Conservation (phyloP, 2,797 vertebrate species). For the Champsocephalus esox region DNA sequence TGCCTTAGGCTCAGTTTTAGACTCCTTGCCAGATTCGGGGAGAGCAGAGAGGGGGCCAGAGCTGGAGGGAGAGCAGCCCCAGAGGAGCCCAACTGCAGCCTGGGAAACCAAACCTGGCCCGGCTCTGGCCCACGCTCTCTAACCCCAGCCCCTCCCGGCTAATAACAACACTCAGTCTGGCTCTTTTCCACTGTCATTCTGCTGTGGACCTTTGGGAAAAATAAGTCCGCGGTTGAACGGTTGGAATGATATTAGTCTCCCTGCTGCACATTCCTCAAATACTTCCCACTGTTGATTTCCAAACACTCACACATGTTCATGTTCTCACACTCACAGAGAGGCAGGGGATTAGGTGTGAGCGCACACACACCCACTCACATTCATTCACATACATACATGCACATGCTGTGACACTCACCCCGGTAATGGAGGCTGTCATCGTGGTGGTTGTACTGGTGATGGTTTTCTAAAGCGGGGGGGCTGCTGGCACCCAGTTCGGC, state of each 20-base stretch:
- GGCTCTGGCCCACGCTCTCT: slow-evolving; percentile 68
- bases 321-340: slow-evolving; percentile 38
- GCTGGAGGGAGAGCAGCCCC: slow-evolving; percentile 59
- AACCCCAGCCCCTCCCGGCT: slow-evolving; percentile 61
- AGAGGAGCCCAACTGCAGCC: slow-evolving; percentile 75
- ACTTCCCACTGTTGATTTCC: slow-evolving; percentile 62
- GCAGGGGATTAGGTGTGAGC: slow-evolving; percentile 1
- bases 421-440: slow-evolving; percentile 79
- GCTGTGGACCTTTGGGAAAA: slow-evolving; percentile 43
- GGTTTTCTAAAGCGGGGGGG: slow-evolving; percentile 87
- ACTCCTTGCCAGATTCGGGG: slow-evolving; percentile 46
- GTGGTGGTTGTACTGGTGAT: slow-evolving; percentile 87
- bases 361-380: not conserved
- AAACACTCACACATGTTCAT: slow-evolving; percentile 65
- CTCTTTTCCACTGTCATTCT: slow-evolving; percentile 50
- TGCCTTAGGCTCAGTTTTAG: slow-evolving; percentile 42
- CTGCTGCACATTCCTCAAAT: slow-evolving; percentile 64
- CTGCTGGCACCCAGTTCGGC: slow-evolving; percentile 89
- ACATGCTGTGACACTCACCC: slow-evolving; percentile 70
- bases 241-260: slow-evolving; percentile 48
- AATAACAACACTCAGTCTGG: slow-evolving; percentile 56
- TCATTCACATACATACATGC: slow-evolving; percentile 24
- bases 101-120: slow-evolving; percentile 75
- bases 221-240: slow-evolving; percentile 45
- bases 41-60: slow-evolving; percentile 50